Conservation (phyloP, 2,888 invertebrate species). For the Itoplectis maculator region DNA sequence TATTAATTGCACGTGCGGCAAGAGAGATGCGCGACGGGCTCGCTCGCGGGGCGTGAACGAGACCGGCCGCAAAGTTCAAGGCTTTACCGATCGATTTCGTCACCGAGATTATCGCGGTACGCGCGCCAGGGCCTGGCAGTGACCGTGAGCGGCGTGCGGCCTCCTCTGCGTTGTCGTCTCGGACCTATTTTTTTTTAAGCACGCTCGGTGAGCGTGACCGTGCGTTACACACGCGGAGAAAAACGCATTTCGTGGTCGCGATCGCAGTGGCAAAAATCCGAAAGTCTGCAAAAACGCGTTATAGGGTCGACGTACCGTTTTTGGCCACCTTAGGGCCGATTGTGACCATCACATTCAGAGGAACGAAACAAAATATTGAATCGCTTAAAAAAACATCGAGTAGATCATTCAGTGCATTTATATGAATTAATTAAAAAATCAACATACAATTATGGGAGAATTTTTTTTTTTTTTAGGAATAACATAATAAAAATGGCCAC, state of each 20-base stretch:
- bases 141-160: constrained; percentile 40
- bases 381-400: not conserved
- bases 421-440: too few relatives aligned
- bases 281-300: too few relatives aligned
- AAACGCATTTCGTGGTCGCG: too few relatives aligned
- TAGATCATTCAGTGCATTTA: too few relatives aligned
- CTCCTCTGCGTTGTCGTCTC: constrained; percentile 16
- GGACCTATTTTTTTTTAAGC: constrained; percentile 20
- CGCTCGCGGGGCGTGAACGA: constrained; percentile 51
- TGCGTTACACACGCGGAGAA: not conserved
- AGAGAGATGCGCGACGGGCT: constrained; percentile 48
- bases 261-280: too few relatives aligned
- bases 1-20: constrained; percentile 19
- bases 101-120: constrained; percentile 65
- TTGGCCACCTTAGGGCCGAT: too few relatives aligned
- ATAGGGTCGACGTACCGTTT: too few relatives aligned
- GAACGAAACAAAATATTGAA: too few relatives aligned
- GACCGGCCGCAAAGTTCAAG: constrained; percentile 74
- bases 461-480: too few relatives aligned
- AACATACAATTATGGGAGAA: too few relatives aligned
- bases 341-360: too few relatives aligned
- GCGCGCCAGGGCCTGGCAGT: constrained; percentile 45
- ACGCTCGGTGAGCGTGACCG: not conserved
- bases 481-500: too few relatives aligned
- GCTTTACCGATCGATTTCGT: constrained; percentile 76